A percentile compares a stretch with the other conserved stretches of the same genome.
Conservation (phyloP, 2,797 vertebrate genomes). For the Botia kubotai region DNA sequence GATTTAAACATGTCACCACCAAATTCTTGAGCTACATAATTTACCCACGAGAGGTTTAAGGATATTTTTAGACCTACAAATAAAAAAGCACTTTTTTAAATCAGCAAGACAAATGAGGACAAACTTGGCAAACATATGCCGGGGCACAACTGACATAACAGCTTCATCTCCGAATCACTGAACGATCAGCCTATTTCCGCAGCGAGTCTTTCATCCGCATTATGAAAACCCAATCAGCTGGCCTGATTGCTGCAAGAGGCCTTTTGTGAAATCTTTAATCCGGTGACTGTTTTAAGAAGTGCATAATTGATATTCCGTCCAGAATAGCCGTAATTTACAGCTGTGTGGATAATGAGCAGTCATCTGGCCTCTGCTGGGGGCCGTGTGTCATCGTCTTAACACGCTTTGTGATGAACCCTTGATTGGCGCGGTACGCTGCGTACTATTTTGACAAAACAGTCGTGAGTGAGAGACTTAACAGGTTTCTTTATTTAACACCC, state of each 20-base stretch:
- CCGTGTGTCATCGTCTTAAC: slow-evolving; percentile 78
- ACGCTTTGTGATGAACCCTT: slow-evolving; percentile 86
- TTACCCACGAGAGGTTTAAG: neutral
- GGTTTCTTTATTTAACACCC: slow-evolving; percentile 83
- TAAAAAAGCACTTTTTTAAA: slow-evolving; percentile 7
- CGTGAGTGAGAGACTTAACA: slow-evolving; percentile 74
- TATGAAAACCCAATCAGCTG: slow-evolving; percentile 78
- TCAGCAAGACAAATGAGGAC: slow-evolving; percentile 35
- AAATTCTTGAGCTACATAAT: slow-evolving; percentile 35
- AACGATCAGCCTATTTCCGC: slow-evolving; percentile 57
- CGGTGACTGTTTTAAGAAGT: slow-evolving; percentile 81
- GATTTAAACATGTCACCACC: slow-evolving; percentile 21
- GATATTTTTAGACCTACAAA: slow-evolving; percentile 29
- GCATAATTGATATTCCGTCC: slow-evolving; percentile 89
- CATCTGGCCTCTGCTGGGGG: slow-evolving; percentile 81
- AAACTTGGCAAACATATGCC: slow-evolving; percentile 49
- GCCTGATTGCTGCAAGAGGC: slow-evolving; percentile 77
- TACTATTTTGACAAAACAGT: slow-evolving; percentile 81
- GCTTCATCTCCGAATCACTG: slow-evolving; percentile 56
- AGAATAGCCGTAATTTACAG: slow-evolving; percentile 83
- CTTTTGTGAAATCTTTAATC: slow-evolving; percentile 80
- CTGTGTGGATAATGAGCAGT: slow-evolving; percentile 86
- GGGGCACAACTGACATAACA: slow-evolving; percentile 58
- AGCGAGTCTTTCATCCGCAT: slow-evolving; percentile 68
- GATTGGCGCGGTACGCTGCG: slow-evolving; percentile 84